phyloP scores from a whole-genome alignment of 2,888 invertebrate species.

The Quadroppia sp. region DNA sequence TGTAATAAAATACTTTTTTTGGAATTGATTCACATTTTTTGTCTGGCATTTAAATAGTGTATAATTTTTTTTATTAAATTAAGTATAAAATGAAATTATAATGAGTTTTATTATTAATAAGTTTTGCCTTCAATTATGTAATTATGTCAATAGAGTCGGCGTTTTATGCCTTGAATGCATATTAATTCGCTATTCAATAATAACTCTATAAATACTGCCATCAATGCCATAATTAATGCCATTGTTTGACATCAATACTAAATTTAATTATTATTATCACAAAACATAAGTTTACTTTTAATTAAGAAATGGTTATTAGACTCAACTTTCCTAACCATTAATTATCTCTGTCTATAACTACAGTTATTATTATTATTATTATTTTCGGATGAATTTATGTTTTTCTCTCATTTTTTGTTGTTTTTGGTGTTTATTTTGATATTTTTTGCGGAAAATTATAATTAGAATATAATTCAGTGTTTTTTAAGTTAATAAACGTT shows the following conservation, averaged over 20 bases:
- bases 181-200: neutral
- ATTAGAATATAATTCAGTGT: too few relatives aligned
- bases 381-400: too few relatives aligned
- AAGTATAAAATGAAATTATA: neutral
- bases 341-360: neutral
- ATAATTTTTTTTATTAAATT: neutral
- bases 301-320: neutral
- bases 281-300: neutral
- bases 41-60: neutral
- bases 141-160: neutral
- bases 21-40: neutral
- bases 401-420: too few relatives aligned
- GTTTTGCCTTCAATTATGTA: neutral
- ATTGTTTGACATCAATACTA: constrained; percentile 5
- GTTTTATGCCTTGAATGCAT: constrained; percentile 8
- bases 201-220: neutral
- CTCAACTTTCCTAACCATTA: neutral
- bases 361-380: too few relatives aligned
- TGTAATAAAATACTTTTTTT: neutral
- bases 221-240: constrained; percentile 14
- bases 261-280: neutral
- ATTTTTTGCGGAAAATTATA: too few relatives aligned
- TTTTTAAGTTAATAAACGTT: too few relatives aligned
- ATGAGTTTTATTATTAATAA: neutral
- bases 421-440: too few relatives aligned